phyloP scores from a whole-genome alignment of 30 jellyfish, hydroid and myxozoan genomes.

The Clytia hemisphaerica region DNA sequence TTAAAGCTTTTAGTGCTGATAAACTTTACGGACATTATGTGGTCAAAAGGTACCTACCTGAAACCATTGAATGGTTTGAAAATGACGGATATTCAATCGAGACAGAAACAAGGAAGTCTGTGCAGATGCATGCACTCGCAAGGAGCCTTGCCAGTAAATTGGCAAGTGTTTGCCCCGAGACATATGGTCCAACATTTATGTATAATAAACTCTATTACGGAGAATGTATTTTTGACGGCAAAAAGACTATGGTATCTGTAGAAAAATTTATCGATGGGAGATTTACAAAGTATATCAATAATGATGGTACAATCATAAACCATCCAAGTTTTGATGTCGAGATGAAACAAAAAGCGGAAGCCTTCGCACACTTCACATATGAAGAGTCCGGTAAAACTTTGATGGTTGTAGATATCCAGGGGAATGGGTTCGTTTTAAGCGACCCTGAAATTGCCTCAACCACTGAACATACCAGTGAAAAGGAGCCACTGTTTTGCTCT shows the following conservation, averaged over 20 bases:
- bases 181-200: conserved; percentile 1
- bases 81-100: not conserved
- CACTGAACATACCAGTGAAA: too few species aligned
- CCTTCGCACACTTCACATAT: conserved; percentile 7
- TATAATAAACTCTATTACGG: not conserved
- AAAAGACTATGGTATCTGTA: too few species aligned
- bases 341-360: conserved; percentile 28
- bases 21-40: not conserved
- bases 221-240: too few species aligned
- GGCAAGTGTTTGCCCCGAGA: conserved; percentile 11
- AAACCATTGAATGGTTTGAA: not conserved
- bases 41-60: not conserved
- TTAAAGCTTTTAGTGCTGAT: too few species aligned
- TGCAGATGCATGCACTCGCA: conserved; percentile 15
- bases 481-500: too few species aligned
- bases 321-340: not conserved
- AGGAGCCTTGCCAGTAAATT: conserved; percentile 4
- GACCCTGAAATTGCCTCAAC: conserved; percentile 27
- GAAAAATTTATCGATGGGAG: conserved; percentile 30
- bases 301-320: conserved; percentile 1
- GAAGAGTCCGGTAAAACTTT: not conserved
- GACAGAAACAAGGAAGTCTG: conserved; percentile 16
- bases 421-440: not conserved
- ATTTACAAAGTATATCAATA: conserved; percentile 19
- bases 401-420: conserved; percentile 13